These are phyloP conservation scores for Mus caroli DNA, from an alignment of 2,797 vertebrate species.

Conservation along the genomic window DNA sequence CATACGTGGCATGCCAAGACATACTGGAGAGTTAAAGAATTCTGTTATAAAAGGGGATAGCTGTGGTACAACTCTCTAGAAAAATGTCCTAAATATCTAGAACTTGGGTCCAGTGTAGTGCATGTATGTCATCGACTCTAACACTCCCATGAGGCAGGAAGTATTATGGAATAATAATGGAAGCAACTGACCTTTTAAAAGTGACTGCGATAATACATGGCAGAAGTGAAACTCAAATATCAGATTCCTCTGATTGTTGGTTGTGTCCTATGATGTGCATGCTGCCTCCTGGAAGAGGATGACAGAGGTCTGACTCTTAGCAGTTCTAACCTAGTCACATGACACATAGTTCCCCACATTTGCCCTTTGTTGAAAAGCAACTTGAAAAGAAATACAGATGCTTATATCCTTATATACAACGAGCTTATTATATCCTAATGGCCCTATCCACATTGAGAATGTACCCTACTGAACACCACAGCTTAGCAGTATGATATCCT, in stretches of 20 bases:
- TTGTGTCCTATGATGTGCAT: background rate
- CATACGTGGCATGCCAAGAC: background rate
- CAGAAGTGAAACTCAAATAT: background rate
- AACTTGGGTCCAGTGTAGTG: background rate
- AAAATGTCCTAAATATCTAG: background rate
- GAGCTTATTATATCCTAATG: background rate
- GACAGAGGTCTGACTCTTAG: background rate
- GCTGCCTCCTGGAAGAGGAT: background rate
- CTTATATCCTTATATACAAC: too few species aligned
- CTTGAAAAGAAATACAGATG: background rate
- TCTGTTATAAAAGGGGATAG: background rate
- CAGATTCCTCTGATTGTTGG: background rate
- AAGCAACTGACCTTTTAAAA: background rate
- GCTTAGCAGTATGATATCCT: background rate
- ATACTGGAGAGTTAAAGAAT: background rate
- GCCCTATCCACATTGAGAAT: background rate
- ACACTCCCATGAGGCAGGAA: background rate
- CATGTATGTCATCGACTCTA: background rate
- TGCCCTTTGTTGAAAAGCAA: background rate
- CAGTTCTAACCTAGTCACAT: rapidly evolving
- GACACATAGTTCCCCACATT: rapidly evolving
- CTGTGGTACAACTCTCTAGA: background rate
- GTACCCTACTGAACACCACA: rapidly evolving
- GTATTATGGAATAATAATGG: background rate
- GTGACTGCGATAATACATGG: background rate